Conservation (phyloP, 2,888 invertebrate species). For the Antheraea yamamai region DNA sequence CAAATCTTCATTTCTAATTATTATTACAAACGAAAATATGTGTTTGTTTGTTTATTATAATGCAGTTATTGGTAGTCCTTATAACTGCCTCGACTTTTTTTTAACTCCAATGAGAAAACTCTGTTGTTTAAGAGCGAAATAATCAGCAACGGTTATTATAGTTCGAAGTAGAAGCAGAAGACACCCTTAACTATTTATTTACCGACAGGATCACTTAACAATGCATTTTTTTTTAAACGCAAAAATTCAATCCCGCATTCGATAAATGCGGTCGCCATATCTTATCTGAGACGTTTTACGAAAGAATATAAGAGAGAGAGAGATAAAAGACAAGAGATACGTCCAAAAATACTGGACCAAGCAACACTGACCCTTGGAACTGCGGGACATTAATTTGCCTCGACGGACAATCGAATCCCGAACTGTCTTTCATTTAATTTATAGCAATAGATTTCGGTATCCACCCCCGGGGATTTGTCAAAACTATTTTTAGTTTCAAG, state of each 20-base stretch:
- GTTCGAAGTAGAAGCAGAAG: neutral
- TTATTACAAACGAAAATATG: too few relatives aligned
- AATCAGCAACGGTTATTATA: neutral
- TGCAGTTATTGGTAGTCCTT: neutral
- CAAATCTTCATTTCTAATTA: too few relatives aligned
- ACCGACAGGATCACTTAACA: neutral
- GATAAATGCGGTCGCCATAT: conserved; percentile 4
- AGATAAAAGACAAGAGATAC: conserved; percentile 13
- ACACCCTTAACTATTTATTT: neutral
- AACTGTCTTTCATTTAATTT: conserved; percentile 18
- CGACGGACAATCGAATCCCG: conserved; percentile 15
- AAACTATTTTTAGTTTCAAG: conserved; percentile 10
- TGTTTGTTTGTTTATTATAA: too few relatives aligned
- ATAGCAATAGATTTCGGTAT: conserved; percentile 7
- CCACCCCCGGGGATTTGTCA: conserved; percentile 10
- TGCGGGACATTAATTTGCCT: conserved; percentile 22
- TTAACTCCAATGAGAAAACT: neutral
- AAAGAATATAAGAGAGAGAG: neutral
- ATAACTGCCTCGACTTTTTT: neutral
- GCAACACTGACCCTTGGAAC: conserved; percentile 18
- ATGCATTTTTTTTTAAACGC: neutral
- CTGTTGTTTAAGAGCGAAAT: neutral
- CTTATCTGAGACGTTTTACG: conserved; percentile 6
- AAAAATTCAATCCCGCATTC: neutral
- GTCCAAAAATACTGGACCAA: conserved; percentile 4